phyloP scores from a whole-genome alignment of 2,888 invertebrate genomes.

The Ischnura elegans region DNA sequence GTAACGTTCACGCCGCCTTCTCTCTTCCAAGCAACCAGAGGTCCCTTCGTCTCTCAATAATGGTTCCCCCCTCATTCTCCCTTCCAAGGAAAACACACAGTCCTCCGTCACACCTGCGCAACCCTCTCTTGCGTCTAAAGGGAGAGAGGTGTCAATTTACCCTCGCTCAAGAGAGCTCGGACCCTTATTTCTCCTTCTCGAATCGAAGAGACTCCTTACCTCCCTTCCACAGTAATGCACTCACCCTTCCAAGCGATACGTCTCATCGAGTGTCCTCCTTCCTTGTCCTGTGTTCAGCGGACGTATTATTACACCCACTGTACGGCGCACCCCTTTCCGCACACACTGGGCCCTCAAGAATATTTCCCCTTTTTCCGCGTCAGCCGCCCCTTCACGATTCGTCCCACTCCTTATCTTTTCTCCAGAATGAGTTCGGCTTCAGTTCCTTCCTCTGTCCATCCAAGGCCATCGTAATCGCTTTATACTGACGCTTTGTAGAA shows the following conservation, averaged over 20 bases:
- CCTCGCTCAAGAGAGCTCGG: background rate
- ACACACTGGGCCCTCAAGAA: background rate
- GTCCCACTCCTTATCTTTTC: background rate
- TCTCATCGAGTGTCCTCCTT: background rate
- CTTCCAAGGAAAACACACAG: background rate
- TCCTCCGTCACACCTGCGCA: slow-evolving; percentile 16
- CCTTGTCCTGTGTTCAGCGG: no score
- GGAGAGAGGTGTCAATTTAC: slow-evolving; percentile 38
- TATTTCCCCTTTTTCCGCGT: background rate
- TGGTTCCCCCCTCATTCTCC: background rate
- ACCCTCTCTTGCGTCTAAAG: background rate
- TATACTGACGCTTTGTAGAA: no score
- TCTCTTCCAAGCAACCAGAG: background rate
- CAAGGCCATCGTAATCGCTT: background rate
- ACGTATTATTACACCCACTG: background rate
- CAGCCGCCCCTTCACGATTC: background rate
- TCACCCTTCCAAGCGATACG: background rate
- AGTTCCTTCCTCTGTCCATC: background rate
- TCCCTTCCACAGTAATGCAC: background rate
- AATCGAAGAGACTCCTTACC: background rate
- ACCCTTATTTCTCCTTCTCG: slow-evolving; percentile 13
- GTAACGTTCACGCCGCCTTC: background rate
- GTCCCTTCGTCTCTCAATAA: background rate
- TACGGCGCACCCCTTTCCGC: background rate
- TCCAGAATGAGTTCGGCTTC: background rate